Evolutionary conservation across 1,140 invertebrate species (phyloP).

Genomic region (Drosophila baimaii): DNA sequence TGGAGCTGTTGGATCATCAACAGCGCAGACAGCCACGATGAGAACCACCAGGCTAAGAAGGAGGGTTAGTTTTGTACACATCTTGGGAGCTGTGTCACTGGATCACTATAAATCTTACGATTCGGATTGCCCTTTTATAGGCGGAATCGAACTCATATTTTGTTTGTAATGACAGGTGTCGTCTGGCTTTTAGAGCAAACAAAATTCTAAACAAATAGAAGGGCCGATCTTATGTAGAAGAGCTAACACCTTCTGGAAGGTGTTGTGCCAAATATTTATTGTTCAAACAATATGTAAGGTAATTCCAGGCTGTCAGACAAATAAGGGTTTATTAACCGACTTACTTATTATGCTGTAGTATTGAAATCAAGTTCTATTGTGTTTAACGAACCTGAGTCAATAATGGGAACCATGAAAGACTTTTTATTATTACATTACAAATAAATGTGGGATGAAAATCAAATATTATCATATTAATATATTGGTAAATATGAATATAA

Average conservation of each 20-base stretch:
- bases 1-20: not conserved
- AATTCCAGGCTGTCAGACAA: not conserved
- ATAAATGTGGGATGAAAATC: too few relatives aligned
- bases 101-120: not conserved
- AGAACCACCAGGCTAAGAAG: conserved; percentile 11
- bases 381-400: not conserved
- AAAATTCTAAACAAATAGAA: not conserved
- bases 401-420: not conserved
- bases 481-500: too few relatives aligned
- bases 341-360: not conserved
- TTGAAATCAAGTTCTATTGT: not conserved
- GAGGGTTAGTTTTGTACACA: conserved; percentile 10
- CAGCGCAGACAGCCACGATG: not conserved
- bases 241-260: not conserved
- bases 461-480: too few relatives aligned
- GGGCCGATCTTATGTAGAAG: not conserved
- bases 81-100: conserved; percentile 1
- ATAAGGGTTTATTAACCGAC: not conserved
- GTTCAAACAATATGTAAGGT: not conserved
- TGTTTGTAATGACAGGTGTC: conserved; percentile 2
- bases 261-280: not conserved
- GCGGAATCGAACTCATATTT: not conserved
- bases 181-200: not conserved
- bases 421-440: not conserved
- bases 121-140: conserved; percentile 17